Percentiles rank a stretch among this genome's conserved stretches.
Conservation (phyloP, 2,888 invertebrate species). For the Tiliacea citrago region DNA sequence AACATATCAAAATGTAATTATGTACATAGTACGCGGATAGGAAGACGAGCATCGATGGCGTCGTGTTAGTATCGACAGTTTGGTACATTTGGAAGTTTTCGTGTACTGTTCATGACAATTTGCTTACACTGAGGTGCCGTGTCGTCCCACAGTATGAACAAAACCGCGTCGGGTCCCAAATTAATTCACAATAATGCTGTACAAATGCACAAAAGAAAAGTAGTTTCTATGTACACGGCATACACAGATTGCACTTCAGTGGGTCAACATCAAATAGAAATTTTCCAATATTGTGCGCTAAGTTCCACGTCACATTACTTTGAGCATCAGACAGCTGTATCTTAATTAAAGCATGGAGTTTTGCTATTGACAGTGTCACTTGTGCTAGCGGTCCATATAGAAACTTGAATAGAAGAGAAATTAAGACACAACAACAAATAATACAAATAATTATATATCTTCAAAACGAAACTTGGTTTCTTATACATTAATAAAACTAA, state of each 20-base stretch:
- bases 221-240: slow-evolving; percentile 85
- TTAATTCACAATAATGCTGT: slow-evolving; percentile 81
- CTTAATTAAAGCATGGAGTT: slow-evolving; percentile 87
- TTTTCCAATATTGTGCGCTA: slow-evolving; percentile 89
- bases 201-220: slow-evolving; percentile 85
- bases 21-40: slow-evolving; percentile 51
- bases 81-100: slow-evolving; percentile 32
- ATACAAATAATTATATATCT: slow-evolving; percentile 88
- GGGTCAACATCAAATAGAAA: slow-evolving; percentile 87
- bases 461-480: slow-evolving; percentile 89
- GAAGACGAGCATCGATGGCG: slow-evolving; percentile 55
- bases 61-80: slow-evolving; percentile 19
- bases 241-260: slow-evolving; percentile 86
- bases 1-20: slow-evolving; percentile 56
- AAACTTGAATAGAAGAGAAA: slow-evolving; percentile 74
- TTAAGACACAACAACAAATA: slow-evolving; percentile 89
- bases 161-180: slow-evolving; percentile 72
- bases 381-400: slow-evolving; percentile 78
- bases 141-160: slow-evolving; percentile 56
- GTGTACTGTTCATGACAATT: slow-evolving; percentile 39
- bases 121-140: slow-evolving; percentile 45
- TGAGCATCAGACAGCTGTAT: slow-evolving; percentile 90
- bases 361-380: slow-evolving; percentile 89
- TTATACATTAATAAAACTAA: slow-evolving; percentile 86
- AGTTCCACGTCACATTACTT: slow-evolving; percentile 89